Percentiles rank a stretch among this genome's conserved stretches.
These are phyloP conservation scores for Branchipolynoe longqiensis DNA, from an alignment of 2,888 invertebrate species.

Conservation along the genomic window DNA sequence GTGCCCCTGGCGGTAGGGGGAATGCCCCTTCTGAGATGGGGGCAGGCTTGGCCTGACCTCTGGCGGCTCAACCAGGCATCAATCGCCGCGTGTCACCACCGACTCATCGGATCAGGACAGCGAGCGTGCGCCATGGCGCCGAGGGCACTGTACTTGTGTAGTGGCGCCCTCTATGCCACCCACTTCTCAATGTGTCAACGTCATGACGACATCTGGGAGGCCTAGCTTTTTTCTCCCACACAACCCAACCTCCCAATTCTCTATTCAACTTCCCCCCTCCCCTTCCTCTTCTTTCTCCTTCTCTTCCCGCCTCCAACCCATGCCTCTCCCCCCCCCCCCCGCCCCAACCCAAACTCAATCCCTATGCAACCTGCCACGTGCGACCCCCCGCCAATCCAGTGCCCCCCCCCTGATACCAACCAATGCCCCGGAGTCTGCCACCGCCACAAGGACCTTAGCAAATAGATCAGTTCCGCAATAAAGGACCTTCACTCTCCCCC, in stretches of 20 bases:
- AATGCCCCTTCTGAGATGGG: background rate
- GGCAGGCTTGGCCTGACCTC: background rate
- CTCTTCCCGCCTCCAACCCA: background rate
- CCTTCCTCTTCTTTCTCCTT: background rate
- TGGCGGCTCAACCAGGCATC: background rate
- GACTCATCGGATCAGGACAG: background rate
- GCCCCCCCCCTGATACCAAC: no score
- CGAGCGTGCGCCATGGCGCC: background rate
- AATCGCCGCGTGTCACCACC: conserved; percentile 4
- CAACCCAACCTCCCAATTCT: no score
- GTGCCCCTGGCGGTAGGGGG: background rate
- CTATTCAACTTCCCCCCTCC: background rate
- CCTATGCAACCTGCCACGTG: no score
- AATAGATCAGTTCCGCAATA: conserved; percentile 17
- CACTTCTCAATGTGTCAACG: background rate
- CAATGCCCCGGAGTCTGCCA: background rate
- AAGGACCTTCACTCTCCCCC: no score
- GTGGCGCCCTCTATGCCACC: conserved; percentile 1
- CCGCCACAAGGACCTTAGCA: background rate
- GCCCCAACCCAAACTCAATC: no score
- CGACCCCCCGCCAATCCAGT: no score
- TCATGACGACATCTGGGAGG: no score
- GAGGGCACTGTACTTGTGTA: background rate
- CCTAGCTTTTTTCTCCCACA: no score
- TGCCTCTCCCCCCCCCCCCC: background rate